These are phyloP conservation scores for Echinarachnius parma DNA, from an alignment of 53 echinoderm and acorn worm species.

Conservation along the genomic window DNA sequence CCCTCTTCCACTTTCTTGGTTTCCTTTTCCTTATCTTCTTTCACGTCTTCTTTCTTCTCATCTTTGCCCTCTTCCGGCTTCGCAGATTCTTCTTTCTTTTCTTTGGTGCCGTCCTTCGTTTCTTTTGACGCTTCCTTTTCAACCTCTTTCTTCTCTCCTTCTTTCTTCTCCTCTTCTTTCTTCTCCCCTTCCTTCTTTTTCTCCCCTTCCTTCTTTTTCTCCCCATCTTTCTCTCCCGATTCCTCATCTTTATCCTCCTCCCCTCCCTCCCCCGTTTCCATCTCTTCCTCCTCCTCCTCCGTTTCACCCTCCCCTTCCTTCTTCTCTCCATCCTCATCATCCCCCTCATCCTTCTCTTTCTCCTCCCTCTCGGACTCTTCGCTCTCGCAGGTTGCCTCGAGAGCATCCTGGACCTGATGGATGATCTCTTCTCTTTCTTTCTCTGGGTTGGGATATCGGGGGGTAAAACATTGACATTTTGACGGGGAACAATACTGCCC, in stretches of 20 bases:
- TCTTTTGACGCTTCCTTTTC: slow-evolving; percentile 7
- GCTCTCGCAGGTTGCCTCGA: slow-evolving; percentile 48
- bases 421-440: slow-evolving; percentile 74
- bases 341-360: slow-evolving; percentile 27
- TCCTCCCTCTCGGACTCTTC: slow-evolving; percentile 48
- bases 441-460: no score
- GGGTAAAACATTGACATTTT: no score
- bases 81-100: slow-evolving; percentile 15
- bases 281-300: no score
- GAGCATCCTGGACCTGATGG: slow-evolving; percentile 73
- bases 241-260: no score
- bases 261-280: no score
- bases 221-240: slow-evolving; percentile 19
- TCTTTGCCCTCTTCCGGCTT: slow-evolving; percentile 14
- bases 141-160: slow-evolving; percentile 1
- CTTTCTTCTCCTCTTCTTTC: slow-evolving; percentile 5
- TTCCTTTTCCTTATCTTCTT: slow-evolving; percentile 12
- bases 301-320: no score
- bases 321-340: no score
- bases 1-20: slow-evolving; percentile 5
- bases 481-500: no score
- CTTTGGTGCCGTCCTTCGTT: neutral
- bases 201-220: neutral
- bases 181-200: slow-evolving; percentile 1
- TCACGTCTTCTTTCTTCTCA: slow-evolving; percentile 14